phyloP scores from a whole-genome alignment of 2,113 vertebrate genomes.

The Octodon degus region DNA sequence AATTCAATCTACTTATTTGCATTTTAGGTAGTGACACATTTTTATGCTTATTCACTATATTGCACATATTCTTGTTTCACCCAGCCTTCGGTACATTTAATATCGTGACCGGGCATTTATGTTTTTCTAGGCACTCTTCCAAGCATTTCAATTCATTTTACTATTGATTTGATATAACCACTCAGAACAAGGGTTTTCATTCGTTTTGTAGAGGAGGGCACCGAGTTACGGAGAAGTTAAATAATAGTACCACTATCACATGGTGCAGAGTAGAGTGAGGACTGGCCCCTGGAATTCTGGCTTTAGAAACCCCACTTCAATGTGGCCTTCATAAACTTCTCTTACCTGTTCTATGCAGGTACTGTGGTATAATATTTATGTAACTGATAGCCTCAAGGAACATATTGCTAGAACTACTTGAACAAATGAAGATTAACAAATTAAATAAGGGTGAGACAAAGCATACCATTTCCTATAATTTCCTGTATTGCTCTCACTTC shows the following conservation, averaged over 20 bases:
- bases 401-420: neutral
- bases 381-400: neutral
- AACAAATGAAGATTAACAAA: constrained; percentile 8
- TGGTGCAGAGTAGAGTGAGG: accelerated
- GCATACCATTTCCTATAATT: neutral
- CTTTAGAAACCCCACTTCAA: neutral
- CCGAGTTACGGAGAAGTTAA: neutral
- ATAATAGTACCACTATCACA: neutral
- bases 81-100: neutral
- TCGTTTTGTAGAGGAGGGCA: neutral
- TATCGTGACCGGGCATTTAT: neutral
- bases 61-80: neutral
- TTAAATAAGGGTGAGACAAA: constrained; percentile 31
- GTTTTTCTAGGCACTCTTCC: neutral
- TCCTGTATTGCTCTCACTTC: neutral
- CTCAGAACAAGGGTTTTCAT: neutral
- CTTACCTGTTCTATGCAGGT: neutral
- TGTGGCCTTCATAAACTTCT: neutral
- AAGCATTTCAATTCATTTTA: neutral
- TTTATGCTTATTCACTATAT: neutral
- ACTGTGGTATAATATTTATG: neutral
- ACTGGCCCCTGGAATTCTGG: accelerated
- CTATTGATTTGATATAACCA: neutral
- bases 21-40: neutral
- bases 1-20: neutral